A percentile compares a stretch with the other conserved stretches of the same genome.
These are phyloP conservation scores for Leptothorax acervorum DNA, from an alignment of 2,888 invertebrate species.

Conservation along the genomic window DNA sequence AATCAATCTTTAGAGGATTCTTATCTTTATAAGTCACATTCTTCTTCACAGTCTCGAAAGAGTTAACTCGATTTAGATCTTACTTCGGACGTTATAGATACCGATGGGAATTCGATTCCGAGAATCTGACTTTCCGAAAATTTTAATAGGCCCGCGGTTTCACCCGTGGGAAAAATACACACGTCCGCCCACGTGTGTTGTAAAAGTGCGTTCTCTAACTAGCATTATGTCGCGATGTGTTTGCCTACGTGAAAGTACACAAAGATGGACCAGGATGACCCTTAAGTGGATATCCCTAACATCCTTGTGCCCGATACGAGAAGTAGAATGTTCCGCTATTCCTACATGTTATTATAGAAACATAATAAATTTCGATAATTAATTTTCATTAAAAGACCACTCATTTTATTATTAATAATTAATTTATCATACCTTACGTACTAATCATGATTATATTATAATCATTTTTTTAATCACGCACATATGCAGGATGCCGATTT, in stretches of 20 bases:
- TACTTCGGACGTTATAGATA: background rate
- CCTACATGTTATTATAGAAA: background rate
- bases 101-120: background rate
- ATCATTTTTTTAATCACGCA: background rate
- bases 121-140: constrained; percentile 30
- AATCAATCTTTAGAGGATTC: background rate
- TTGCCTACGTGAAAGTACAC: constrained; percentile 31
- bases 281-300: constrained; percentile 24
- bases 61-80: background rate
- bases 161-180: constrained; percentile 47
- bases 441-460: background rate
- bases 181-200: constrained; percentile 5
- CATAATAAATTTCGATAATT: background rate
- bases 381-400: background rate
- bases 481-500: background rate
- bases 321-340: constrained; percentile 22
- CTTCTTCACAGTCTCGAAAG: background rate
- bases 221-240: constrained; percentile 50
- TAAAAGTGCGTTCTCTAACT: constrained; percentile 41
- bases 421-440: background rate
- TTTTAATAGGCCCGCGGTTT: constrained; percentile 26
- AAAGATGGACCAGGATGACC: constrained; percentile 28
- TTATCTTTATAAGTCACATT: background rate
- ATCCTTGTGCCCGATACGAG: background rate
- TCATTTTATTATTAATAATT: background rate